These are phyloP conservation scores for Heterocephalus glaber DNA, from an alignment of 2,113 vertebrate genomes.

Conservation along the genomic window DNA sequence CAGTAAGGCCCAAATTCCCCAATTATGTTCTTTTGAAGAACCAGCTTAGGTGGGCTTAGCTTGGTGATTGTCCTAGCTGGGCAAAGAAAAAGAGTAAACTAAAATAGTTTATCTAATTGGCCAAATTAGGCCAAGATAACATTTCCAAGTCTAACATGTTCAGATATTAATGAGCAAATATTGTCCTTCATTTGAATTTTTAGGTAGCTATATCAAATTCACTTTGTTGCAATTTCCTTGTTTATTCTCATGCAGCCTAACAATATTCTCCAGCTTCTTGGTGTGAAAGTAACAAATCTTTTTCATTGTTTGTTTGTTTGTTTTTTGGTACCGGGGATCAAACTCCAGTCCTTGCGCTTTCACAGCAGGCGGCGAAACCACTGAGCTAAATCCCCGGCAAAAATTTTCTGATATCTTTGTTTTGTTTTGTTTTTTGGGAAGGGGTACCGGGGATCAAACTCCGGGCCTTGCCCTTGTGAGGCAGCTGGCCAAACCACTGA, in stretches of 20 bases:
- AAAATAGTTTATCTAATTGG: conserved; percentile 5
- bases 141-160: neutral
- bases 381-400: too few relatives aligned
- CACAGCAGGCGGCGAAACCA: too few relatives aligned
- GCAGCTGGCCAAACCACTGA: too few relatives aligned
- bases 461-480: too few relatives aligned
- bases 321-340: too few relatives aligned
- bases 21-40: conserved; percentile 26
- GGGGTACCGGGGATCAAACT: too few relatives aligned
- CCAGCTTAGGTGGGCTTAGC: neutral
- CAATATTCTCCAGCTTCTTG: neutral
- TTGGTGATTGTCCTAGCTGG: neutral
- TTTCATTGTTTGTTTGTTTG: too few relatives aligned
- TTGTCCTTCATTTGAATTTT: neutral
- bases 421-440: too few relatives aligned
- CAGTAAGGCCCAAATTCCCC: conserved; percentile 2
- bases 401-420: too few relatives aligned
- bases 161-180: neutral
- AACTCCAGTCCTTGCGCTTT: too few relatives aligned
- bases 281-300: neutral
- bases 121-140: conserved; percentile 25
- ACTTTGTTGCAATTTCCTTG: neutral
- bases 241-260: neutral
- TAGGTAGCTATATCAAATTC: neutral
- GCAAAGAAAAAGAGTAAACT: neutral